Evolutionary conservation across 2,797 vertebrate genomes (phyloP), one percentile per base, ranked within the genome.

Genomic region (Podarcis lilfordi): DNA sequence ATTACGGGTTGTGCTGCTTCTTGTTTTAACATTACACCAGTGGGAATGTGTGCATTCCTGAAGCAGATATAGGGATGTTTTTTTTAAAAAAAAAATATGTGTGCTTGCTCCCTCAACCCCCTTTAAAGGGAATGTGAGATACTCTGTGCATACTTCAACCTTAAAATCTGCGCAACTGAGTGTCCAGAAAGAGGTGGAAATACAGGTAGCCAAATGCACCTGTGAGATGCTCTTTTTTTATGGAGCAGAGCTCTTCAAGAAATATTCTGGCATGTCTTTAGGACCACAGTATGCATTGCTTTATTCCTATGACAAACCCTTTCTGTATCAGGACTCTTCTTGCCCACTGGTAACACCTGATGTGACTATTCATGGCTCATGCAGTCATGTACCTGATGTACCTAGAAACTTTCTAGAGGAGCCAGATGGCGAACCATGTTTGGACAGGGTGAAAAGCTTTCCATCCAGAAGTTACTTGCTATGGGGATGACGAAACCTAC

Each of bases 31-130:
- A 92, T 4, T 2, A 59, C 0, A 45, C 17, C 17, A 32, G 0
- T 80, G 78, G 83, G 25, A 89, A 89, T 74, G 37, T 89, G n/a
- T 74, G 23, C 29, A 74, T 85, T 89, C 55, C 61, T 80, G 77
- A 85, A 89, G 55, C 25, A 50, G 66, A 75, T 64, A 35, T 15
- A 5, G 23, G 37, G 76, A 9, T 84, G 27, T 29, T 8, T 27
- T 43, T 43, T 40, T 40, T 40, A 3, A 40, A 40, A 37, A 40
- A 40, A 40, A 43, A 8, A 43, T 8, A 43, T 43, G 43, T 8
- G 29, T 71, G 45, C 27, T 83, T 13, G 7, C 11, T n/a, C 43
- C 64, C 11, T 8, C 2, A 9, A 29, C 4, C 76, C 37, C 35
- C 8, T 74, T 72, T 66, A 81, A 81, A 55, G 23, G 11, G 35